Base-by-base conservation (phyloP, 2,888 invertebrate genomes). In the Stramonita haemastoma region DNA sequence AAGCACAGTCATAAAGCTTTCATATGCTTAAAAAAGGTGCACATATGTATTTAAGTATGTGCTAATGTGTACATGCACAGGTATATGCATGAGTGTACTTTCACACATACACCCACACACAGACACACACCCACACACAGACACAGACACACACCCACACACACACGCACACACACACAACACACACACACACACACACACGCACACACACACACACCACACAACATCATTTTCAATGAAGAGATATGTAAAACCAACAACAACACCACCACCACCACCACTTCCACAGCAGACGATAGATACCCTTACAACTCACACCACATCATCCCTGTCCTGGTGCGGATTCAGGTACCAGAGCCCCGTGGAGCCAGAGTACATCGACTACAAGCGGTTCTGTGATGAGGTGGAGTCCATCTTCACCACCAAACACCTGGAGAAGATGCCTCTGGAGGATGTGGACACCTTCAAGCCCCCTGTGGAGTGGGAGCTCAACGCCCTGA, bases 381-480 rank as follows among this genome's bases (percentile, higher is more conserved):
- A 95, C 36, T 96, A 95, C 90, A 91, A 94, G 86, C 91, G 91
- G 46, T 96, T 96, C 93, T 95, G 94, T 89, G 95, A 95, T 90
- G 96, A 95, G 90, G 92, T 96, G 26, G 96, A 96, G 91, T 94
- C 95, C 6, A 94, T 96, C 73, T 96, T 96, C 93, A 95, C 96
- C 2, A 94, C 92, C 22, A 95, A 95, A 89, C 91, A 96, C 88
- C 91, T 96, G 70, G 96, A 96, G 93, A 96, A 96, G 92, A 93
- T 92, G 34, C 96, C 96, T 19, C 91, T 95, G 56, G 93, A 94
- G 56, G 93, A 95, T 6, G 94, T 95, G 8, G 91, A 93, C 22
- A 94, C 94, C 90, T 96, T 95, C 93, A 93, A 94, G 87, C 94
- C 95, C 15, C 95, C 95, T 79, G 93, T 93, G 66, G 95, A 95